These are phyloP conservation scores for Macropis europaea DNA, from an alignment of 2,888 invertebrate species.

Conservation along the genomic window DNA sequence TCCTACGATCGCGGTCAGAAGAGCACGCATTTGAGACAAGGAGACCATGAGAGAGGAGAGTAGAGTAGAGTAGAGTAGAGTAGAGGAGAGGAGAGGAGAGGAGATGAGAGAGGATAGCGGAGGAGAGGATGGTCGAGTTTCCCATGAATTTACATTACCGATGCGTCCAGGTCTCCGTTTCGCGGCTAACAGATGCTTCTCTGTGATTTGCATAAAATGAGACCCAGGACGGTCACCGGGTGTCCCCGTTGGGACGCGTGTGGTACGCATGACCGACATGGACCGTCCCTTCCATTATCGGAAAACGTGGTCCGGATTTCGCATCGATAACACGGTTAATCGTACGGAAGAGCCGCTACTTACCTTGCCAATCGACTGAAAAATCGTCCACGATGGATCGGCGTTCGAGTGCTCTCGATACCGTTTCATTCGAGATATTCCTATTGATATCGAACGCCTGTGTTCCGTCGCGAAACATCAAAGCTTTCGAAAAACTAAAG, in stretches of 20 bases:
- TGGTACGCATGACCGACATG: not conserved
- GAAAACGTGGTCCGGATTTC: conserved; percentile 35
- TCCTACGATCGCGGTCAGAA: conserved; percentile 4
- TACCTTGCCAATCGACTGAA: conserved; percentile 19
- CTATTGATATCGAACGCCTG: no score
- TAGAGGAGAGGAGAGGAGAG: not conserved
- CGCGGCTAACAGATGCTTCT: conserved; percentile 70
- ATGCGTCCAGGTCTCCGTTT: conserved; percentile 47
- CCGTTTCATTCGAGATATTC: no score
- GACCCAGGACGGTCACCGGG: conserved; percentile 45
- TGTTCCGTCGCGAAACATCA: no score
- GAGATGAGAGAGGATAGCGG: no score
- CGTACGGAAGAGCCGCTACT: no score
- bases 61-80: not conserved
- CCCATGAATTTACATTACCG: conserved; percentile 63
- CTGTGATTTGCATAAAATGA: conserved; percentile 76
- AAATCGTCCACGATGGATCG: no score
- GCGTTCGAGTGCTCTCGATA: no score
- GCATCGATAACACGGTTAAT: conserved; percentile 17
- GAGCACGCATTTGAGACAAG: not conserved
- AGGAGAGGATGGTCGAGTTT: conserved; percentile 11
- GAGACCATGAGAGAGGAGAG: no score
- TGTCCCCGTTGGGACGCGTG: conserved; percentile 10
- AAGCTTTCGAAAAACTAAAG: no score
- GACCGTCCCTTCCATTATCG: conserved; percentile 49